Evolutionary conservation across 2,888 invertebrate genomes (phyloP).

Genomic region (Brachyopa scutellaris): DNA sequence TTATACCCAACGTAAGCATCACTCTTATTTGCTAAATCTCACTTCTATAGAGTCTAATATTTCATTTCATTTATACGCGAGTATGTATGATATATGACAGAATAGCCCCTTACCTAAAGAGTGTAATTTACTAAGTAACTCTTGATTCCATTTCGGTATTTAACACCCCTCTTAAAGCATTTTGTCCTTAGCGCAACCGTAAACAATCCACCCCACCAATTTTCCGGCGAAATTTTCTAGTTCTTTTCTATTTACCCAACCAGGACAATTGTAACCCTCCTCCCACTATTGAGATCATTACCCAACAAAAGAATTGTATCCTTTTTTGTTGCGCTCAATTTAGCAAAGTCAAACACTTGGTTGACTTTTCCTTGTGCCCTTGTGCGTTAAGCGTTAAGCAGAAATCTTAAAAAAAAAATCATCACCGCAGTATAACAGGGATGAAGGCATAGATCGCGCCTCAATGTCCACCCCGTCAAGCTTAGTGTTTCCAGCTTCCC

Average conservation of each 20-base stretch:
- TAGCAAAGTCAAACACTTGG: slow-evolving; percentile 70
- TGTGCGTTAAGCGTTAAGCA: slow-evolving; percentile 7
- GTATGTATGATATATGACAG: too few species aligned
- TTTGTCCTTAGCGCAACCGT: slow-evolving; percentile 48
- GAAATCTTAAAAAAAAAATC: slow-evolving; percentile 40
- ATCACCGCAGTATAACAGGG: slow-evolving; percentile 36
- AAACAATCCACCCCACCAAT: slow-evolving; percentile 71
- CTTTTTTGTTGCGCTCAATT: slow-evolving; percentile 71
- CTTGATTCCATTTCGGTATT: slow-evolving; percentile 66
- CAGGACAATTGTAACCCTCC: slow-evolving; percentile 64
- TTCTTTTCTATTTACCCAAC: slow-evolving; percentile 68
- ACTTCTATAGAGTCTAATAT: not conserved
- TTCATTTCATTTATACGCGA: not conserved
- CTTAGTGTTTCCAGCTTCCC: slow-evolving; percentile 5
- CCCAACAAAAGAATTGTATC: slow-evolving; percentile 65
- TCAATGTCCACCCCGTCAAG: slow-evolving; percentile 40
- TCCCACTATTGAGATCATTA: slow-evolving; percentile 56
- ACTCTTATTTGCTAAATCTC: slow-evolving; percentile 10
- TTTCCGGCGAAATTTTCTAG: slow-evolving; percentile 25
- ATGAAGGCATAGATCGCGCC: slow-evolving; percentile 54
- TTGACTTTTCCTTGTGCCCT: slow-evolving; percentile 50
- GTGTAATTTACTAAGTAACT: slow-evolving; percentile 67
- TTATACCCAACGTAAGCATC: not conserved
- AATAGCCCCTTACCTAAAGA: not conserved
- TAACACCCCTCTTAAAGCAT: slow-evolving; percentile 64